Base-by-base conservation (phyloP, 1,140 invertebrate species). In the Pseudomyrmex pallidus region DNA sequence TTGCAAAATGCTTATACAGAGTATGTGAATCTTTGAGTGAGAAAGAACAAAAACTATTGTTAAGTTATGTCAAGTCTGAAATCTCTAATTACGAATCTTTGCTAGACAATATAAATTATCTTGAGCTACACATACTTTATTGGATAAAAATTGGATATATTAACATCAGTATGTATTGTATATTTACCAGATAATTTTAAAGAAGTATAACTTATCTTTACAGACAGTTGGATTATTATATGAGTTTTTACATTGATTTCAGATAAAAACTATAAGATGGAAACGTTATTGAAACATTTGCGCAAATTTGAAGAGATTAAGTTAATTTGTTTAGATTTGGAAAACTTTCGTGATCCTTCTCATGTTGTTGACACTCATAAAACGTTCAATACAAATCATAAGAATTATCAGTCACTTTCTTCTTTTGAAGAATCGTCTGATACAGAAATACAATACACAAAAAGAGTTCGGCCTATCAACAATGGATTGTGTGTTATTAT, bases 41-140 rank as follows among this genome's bases (percentile, higher is more conserved):
- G 9, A 48, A 78, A 46, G 62, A 80, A 17, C 67, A 59, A 13
- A 46, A 84, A 25, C 9, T 44, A 2, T 76, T 90, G 57, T 12
- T 89, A 10, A n/a, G 48, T 10, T 57, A 12, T 68, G 62, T 91
- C 13, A 87, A 80, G 68, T 59, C 66, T 63, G 85, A 90, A 68
- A 76, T 52, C 15, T 46, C 2, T 35, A 9, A 73, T 20, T 82
- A 85, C 10, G 59, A 78, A 9, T 17, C 48, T n/a, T 48, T 48
- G 54, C 50, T 83, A 0, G 59, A 83, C 1, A 70, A 86, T 78
- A 9, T 57, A 22, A 10, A 85, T 61, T 89, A 68, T 77, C 80
- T 91, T 22, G 90, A 91, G 74, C 73, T 91, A 17, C 90, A 91
- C 61, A 82, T 91, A 10, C 76, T 91, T n/a, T 90, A 90, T 82